Base-by-base conservation (phyloP, 1,140 invertebrate species). In the Cyrtorhinus lividipennis region DNA sequence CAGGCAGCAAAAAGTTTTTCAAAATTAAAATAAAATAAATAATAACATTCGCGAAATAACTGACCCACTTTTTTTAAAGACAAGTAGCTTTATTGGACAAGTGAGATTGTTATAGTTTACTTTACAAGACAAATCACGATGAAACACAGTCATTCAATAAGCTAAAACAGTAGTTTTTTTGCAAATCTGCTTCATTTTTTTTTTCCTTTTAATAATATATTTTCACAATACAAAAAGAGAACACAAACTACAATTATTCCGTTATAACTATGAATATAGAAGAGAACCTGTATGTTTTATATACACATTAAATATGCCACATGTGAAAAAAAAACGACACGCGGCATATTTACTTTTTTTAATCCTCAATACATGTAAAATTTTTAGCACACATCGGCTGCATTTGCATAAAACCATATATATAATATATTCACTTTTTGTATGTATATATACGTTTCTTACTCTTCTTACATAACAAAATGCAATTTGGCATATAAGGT, bases 21-120 rank as follows among this genome's bases (percentile, higher is more conserved):
- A n/a, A n/a, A n/a, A n/a, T n/a, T n/a, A n/a, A n/a, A n/a, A n/a
- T n/a, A n/a, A n/a, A n/a, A n/a, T n/a, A n/a, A n/a, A n/a, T n/a
- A n/a, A n/a, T n/a, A n/a, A n/a, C n/a, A n/a, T n/a, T n/a, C n/a
- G n/a, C n/a, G n/a, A n/a, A n/a, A n/a, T n/a, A n/a, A n/a, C n/a
- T n/a, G n/a, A n/a, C n/a, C n/a, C n/a, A n/a, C n/a, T n/a, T n/a
- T n/a, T n/a, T 38, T 58, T 66, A 68, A 68, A 68, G 67, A 68
- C 67, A 68, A 66, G 64, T 68, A 68, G 67, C 67, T 68, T 68
- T 68, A 68, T 68, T 68, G 67, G 67, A 68, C 67, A 68, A 66
- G 62, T 68, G 67, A 66, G 67, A 68, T 64, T 66, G 66, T 68
- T 66, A 66, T 68, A 62, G 61, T 66, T 66, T 64, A 68, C 61